phyloP scores from a whole-genome alignment of 2,113 vertebrate species.

The Cettia cetti region DNA sequence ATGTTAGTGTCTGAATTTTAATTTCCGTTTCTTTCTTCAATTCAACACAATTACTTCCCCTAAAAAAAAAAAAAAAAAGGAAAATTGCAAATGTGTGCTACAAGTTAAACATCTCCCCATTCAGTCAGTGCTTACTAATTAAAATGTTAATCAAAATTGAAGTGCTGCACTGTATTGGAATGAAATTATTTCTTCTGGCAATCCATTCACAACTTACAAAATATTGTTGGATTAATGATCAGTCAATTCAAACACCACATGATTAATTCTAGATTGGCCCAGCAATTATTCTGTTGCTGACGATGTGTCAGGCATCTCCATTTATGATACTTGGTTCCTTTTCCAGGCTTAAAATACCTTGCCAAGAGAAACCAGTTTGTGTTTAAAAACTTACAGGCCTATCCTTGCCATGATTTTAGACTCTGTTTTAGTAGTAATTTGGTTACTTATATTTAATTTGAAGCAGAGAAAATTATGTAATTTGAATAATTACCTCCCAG shows the following conservation, averaged over 20 bases:
- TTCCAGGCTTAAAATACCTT: slow-evolving; percentile 36
- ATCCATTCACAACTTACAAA: slow-evolving; percentile 64
- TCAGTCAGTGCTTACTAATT: slow-evolving; percentile 45
- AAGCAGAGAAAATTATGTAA: neutral
- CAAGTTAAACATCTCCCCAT: slow-evolving; percentile 63
- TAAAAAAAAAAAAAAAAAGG: slow-evolving; percentile 62
- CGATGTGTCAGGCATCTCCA: slow-evolving; percentile 38
- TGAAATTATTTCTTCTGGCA: slow-evolving; percentile 47
- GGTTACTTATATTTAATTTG: neutral
- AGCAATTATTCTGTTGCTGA: slow-evolving; percentile 56
- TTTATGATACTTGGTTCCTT: slow-evolving; percentile 46
- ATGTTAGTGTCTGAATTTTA: slow-evolving; percentile 89
- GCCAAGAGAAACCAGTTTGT: slow-evolving; percentile 45
- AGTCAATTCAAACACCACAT: slow-evolving; percentile 55
- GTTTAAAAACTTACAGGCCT: slow-evolving; percentile 29
- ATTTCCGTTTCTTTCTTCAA: slow-evolving; percentile 97
- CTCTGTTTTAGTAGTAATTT: neutral
- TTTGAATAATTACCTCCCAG: neutral
- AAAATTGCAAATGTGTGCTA: slow-evolving; percentile 58
- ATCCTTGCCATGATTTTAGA: neutral
- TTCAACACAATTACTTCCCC: slow-evolving; percentile 95
- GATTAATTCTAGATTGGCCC: slow-evolving; percentile 46
- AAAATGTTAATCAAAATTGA: slow-evolving; percentile 61
- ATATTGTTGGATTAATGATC: slow-evolving; percentile 57
- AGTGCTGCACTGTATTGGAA: slow-evolving; percentile 31